Evolutionary conservation across 1,140 invertebrate species (phyloP), one percentile per base, ranked within the genome.

Genomic region (Aphaenogaster floridana): DNA sequence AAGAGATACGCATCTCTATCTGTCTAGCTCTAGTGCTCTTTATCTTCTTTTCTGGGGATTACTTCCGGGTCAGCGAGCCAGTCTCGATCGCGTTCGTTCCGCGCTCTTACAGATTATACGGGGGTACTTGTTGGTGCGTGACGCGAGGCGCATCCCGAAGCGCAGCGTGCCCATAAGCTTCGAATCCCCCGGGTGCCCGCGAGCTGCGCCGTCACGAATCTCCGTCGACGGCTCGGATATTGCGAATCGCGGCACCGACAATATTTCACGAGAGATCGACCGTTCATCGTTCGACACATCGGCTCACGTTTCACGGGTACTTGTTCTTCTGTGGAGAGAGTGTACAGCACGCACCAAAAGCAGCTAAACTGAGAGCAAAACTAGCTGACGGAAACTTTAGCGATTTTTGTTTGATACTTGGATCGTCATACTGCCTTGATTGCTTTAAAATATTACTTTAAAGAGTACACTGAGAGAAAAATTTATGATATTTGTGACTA

Each of bases 11-110:
- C 17, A 45, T 83, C 50, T 42, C 52, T 68, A 52, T 34, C 28
- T 48, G 2, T n/a, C 39, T 45, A 6, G 28, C 28, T 36, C 28
- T 28, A 9, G 50, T 57, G 80, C 21, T 71, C 61, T 72, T 81
- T 83, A 88, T 88, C 90, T 91, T 81, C 86, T 89, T 91, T 86
- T 79, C 28, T 59, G n/a, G 86, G 63, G 92, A 92, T 92, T 92
- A 91, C 71, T 92, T 92, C 87, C 71, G 84, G 87, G 89, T 92
- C 88, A 89, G 85, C 61, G 80, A 85, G 85, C 79, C 85, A 59
- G 57, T 76, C 87, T 52, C 90, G 81, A 89, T 91, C 85, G 59
- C 72, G 68, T 89, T 79, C 85, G 79, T 84, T 90, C 76, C 57
- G 57, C 81, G 74, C 79, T 86, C 90, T 91, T 89, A 90, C 89